These are phyloP conservation scores for Labeo catla DNA, from an alignment of 2,113 vertebrate genomes.

Conservation along the genomic window DNA sequence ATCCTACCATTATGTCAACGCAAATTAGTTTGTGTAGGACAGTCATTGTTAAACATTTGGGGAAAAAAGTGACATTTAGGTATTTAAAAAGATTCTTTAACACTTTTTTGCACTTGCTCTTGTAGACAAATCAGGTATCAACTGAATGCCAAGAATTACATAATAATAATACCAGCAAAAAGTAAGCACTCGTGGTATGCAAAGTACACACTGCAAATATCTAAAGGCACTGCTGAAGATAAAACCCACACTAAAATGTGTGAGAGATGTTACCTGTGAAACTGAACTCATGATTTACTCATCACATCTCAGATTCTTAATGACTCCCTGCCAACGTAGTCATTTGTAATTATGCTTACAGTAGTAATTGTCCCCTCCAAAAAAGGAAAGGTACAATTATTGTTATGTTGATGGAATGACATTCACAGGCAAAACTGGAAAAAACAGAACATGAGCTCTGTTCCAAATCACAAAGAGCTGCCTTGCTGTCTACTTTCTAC, in stretches of 20 bases:
- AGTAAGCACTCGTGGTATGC: not conserved
- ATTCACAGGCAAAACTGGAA: not conserved
- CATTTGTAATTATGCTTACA: conserved; percentile 18
- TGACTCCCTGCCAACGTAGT: not conserved
- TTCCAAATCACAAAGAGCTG: not conserved
- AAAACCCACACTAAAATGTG: not conserved
- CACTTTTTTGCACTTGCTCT: not conserved
- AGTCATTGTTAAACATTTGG: not conserved
- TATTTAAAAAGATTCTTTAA: not conserved
- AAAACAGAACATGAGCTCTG: not conserved
- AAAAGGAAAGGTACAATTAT: conserved; percentile 2
- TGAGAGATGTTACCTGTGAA: not conserved
- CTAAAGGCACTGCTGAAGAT: not conserved
- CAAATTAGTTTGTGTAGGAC: not conserved
- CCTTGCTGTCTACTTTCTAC: no score
- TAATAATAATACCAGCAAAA: not conserved
- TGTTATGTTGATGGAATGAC: not conserved
- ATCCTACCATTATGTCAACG: not conserved
- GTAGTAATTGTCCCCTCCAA: conserved; percentile 11
- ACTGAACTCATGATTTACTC: conserved; percentile 13
- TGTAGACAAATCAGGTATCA: not conserved
- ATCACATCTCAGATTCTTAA: not conserved
- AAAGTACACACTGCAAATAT: not conserved
- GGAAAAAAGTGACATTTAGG: not conserved
- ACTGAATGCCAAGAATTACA: not conserved